Base-by-base conservation (phyloP, 1,140 invertebrate genomes). In the Drosophila sechellia region DNA sequence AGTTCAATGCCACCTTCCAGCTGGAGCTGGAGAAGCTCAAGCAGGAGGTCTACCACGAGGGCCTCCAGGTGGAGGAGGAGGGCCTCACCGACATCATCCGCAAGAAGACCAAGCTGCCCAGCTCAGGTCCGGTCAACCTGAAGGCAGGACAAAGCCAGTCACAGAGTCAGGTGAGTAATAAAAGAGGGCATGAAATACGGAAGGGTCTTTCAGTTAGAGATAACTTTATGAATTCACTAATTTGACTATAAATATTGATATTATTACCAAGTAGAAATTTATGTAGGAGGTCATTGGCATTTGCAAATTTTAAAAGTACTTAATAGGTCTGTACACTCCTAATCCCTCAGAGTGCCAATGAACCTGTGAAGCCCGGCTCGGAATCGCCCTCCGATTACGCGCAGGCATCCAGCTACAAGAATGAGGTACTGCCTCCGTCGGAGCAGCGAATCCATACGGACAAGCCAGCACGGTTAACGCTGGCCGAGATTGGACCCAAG, bases 51-150 rank as follows among this genome's bases (percentile, higher is more conserved):
- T 93, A 96, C 35, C 93, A 96, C 39, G 96, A 97, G 92, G 96
- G 96, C 5, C 92, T 96, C 22, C 96, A 97, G 92, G 95, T 97
- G 12, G 96, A 97, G 92, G 96, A 96, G 80, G 96, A 97, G 92
- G 96, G 96, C 22, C 92, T 97, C 2, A 94, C 95, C 25, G 95
- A 96, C 89, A 94, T 95, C 48, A 93, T 95, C 55, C 93, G 95
- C 45, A 95, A 95, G 75, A 94, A 95, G 90, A 94, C 94, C 0
- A 95, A 95, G 79, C 93, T 95, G 68, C 93, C 94, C 0, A 92
- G 93, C 39, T 80, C 15, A 12, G 40, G 45, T 8, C 35, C 34
- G 12, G 37, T 42, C 5, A 55, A 50, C 46, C 55, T 68, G 11
- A 61, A 66, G 22, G 69, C 59, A 3, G 66, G 59, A 8, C 71